Evolutionary conservation across 1,140 invertebrate species (phyloP).

Genomic region (Hyposmocoma kahamanoa): DNA sequence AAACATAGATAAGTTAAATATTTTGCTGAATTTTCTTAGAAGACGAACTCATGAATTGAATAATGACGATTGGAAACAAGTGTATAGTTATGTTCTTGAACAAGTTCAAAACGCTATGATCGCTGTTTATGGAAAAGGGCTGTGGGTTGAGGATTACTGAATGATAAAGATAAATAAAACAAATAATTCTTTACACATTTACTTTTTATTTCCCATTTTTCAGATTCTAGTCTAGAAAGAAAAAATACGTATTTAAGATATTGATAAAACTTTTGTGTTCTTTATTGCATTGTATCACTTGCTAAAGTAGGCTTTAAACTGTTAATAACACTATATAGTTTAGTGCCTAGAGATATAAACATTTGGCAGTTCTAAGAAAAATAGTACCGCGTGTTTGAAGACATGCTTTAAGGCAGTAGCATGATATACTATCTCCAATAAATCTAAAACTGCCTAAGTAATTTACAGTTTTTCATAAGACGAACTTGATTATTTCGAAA

Average conservation of each 20-base stretch:
- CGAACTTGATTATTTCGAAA: too few species aligned
- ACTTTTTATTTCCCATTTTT: background rate
- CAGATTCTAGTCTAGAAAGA: background rate
- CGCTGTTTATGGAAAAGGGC: conserved; percentile 58
- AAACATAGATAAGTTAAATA: conserved; percentile 58
- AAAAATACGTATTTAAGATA: conserved; percentile 14
- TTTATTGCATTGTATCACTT: conserved; percentile 3
- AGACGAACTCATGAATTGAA: conserved; percentile 43
- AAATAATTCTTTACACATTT: background rate
- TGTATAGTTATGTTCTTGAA: conserved; percentile 40
- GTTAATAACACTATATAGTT: background rate
- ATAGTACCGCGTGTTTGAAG: conserved; percentile 12
- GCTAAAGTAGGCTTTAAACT: too few species aligned
- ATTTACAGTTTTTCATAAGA: background rate
- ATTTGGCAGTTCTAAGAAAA: conserved; percentile 18
- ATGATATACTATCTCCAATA: conserved; percentile 12
- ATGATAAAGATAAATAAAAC: background rate
- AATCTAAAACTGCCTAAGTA: background rate
- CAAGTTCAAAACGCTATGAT: conserved; percentile 65
- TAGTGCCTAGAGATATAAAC: background rate
- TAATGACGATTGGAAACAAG: conserved; percentile 44
- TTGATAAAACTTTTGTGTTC: background rate
- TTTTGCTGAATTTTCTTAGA: conserved; percentile 52
- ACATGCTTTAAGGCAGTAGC: too few species aligned
- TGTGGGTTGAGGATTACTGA: conserved; percentile 11